Conservation (phyloP, 2,113 vertebrate species). For the Pycnonotus jocosus region DNA sequence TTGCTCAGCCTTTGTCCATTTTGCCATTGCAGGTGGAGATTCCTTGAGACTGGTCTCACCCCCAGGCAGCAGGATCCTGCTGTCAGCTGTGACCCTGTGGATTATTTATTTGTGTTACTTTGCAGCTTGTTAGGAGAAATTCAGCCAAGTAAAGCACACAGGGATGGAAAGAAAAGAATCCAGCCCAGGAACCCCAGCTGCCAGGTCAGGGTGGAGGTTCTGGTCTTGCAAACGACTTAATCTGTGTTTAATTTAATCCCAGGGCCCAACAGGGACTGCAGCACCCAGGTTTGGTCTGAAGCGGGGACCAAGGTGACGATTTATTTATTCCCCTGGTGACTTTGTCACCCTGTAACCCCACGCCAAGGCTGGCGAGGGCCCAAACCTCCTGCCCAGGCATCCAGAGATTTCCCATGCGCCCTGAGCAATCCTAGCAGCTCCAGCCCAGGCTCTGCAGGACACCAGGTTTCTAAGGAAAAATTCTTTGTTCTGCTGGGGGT, state of each 20-base stretch:
- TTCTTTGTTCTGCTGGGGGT: not conserved
- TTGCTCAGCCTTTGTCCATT: not conserved
- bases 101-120: not conserved
- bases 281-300: not conserved
- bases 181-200: not conserved
- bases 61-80: not conserved
- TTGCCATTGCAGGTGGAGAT: not conserved
- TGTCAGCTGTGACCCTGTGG: not conserved
- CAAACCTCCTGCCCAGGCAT: not conserved
- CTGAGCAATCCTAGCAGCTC: not conserved
- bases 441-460: not conserved
- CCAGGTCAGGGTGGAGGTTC: not conserved
- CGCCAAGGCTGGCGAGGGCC: accelerated
- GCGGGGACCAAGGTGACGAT: accelerated
- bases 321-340: not conserved
- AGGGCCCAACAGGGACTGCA: not conserved
- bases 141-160: not conserved
- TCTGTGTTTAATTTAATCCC: not conserved
- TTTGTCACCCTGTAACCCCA: not conserved
- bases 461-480: not conserved
- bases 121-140: not conserved
- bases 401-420: accelerated
- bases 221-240: accelerated
- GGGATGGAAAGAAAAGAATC: not conserved
- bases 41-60: not conserved